Evolutionary conservation across 2,113 vertebrate species (phyloP).

Genomic region (Pterocles orientalis): DNA sequence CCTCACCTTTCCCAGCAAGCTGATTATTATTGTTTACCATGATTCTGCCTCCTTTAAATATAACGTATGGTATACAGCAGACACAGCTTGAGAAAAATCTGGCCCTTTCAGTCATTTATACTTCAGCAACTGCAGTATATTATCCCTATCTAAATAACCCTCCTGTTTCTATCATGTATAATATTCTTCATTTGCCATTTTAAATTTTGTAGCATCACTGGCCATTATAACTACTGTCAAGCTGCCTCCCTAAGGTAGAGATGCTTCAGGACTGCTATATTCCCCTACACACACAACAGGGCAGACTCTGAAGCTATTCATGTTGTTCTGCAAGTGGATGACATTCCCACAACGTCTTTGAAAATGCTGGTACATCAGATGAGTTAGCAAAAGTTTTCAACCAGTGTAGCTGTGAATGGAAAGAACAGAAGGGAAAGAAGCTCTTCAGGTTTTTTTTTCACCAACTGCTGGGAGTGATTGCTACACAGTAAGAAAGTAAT

Average conservation of each 20-base stretch:
- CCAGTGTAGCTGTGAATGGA: not conserved
- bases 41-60: constrained; percentile 4
- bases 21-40: not conserved
- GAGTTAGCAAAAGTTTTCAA: constrained; percentile 29
- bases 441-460: constrained; percentile 1
- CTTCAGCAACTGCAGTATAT: constrained; percentile 32
- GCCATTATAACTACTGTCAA: constrained; percentile 13
- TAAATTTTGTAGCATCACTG: constrained; percentile 3
- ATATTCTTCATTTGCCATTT: not conserved
- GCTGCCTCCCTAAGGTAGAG: not conserved
- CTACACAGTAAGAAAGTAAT: constrained; percentile 33
- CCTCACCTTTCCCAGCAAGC: not conserved
- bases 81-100: constrained; percentile 54
- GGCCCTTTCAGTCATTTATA: constrained; percentile 16
- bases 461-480: constrained; percentile 17
- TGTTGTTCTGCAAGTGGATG: not conserved
- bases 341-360: constrained; percentile 7
- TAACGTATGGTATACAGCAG: constrained; percentile 13
- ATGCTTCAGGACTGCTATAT: not conserved
- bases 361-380: not conserved
- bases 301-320: constrained; percentile 10
- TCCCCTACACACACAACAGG: not conserved
- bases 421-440: not conserved
- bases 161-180: not conserved
- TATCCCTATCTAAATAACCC: constrained; percentile 35